phyloP scores from a whole-genome alignment of 2,113 vertebrate species.

The Protobothrops mucrosquamatus region DNA sequence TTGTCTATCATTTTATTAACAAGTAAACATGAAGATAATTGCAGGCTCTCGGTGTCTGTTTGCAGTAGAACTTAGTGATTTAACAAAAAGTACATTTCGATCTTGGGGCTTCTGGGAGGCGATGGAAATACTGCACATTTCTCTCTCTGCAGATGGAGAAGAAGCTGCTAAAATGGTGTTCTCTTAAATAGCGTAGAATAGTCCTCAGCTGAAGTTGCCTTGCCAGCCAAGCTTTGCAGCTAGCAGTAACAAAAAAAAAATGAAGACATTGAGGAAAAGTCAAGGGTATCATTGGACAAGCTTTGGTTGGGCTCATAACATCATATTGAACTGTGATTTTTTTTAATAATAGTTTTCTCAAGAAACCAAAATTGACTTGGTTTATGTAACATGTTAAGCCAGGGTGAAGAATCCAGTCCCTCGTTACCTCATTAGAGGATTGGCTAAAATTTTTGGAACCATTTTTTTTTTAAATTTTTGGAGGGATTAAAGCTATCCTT shows the following conservation, averaged over 20 bases:
- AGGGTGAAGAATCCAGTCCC: not conserved
- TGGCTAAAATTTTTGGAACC: not conserved
- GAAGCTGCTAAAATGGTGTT: not conserved
- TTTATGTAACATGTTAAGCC: not conserved
- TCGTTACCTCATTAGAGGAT: not conserved
- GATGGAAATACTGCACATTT: not conserved
- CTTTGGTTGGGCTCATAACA: not conserved
- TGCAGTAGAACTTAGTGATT: not conserved
- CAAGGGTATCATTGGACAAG: not conserved
- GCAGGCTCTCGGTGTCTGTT: not conserved
- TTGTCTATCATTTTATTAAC: constrained; percentile 23
- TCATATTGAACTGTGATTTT: not conserved
- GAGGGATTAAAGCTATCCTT: not conserved
- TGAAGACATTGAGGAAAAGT: not conserved
- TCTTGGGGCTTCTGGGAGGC: not conserved
- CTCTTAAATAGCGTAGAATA: not conserved
- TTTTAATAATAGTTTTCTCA: not conserved
- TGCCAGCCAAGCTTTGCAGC: not conserved
- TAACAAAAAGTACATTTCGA: not conserved
- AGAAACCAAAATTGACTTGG: not conserved
- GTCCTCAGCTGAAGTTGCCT: not conserved
- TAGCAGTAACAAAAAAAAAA: not conserved
- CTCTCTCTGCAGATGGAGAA: not conserved
- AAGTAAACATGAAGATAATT: not conserved
- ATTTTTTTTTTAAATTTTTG: not conserved